These are phyloP conservation scores for Cosmopolites sordidus DNA, from an alignment of 2,888 invertebrate species.

Conservation along the genomic window DNA sequence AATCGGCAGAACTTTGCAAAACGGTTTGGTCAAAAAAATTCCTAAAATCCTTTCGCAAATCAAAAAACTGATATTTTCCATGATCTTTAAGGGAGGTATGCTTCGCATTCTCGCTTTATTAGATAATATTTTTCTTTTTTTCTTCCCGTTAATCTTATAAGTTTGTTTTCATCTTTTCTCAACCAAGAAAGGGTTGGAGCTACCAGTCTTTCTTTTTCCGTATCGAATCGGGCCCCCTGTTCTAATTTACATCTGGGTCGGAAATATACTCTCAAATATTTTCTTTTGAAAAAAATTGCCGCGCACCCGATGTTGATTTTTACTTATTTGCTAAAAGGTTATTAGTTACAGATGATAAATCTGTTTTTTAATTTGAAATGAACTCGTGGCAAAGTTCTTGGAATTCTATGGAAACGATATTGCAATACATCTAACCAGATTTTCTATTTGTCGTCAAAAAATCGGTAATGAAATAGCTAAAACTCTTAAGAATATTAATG, in stretches of 20 bases:
- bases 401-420: too few relatives aligned
- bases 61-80: too few relatives aligned
- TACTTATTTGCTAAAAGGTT: conserved; percentile 27
- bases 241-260: conserved; percentile 11
- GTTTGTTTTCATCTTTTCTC: conserved; percentile 15
- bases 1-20: too few relatives aligned
- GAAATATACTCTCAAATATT: conserved; percentile 12
- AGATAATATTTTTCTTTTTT: conserved; percentile 15
- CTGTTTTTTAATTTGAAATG: conserved; percentile 1
- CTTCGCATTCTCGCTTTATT: conserved; percentile 11
- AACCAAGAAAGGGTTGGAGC: conserved; percentile 28
- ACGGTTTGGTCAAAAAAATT: too few relatives aligned
- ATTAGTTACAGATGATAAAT: conserved; percentile 6
- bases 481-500: too few relatives aligned
- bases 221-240: conserved; percentile 3
- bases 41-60: too few relatives aligned
- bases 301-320: neutral
- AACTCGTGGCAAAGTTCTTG: too few relatives aligned
- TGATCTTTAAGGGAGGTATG: neutral
- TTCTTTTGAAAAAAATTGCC: conserved; percentile 4
- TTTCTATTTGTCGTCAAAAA: too few relatives aligned
- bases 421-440: too few relatives aligned
- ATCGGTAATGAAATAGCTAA: too few relatives aligned
- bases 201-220: conserved; percentile 35
- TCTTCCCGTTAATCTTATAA: conserved; percentile 9